Percentiles rank a stretch among this genome's conserved stretches.
These are phyloP conservation scores for Trichopoda pennipes DNA, from an alignment of 2,888 invertebrate genomes.

Conservation along the genomic window DNA sequence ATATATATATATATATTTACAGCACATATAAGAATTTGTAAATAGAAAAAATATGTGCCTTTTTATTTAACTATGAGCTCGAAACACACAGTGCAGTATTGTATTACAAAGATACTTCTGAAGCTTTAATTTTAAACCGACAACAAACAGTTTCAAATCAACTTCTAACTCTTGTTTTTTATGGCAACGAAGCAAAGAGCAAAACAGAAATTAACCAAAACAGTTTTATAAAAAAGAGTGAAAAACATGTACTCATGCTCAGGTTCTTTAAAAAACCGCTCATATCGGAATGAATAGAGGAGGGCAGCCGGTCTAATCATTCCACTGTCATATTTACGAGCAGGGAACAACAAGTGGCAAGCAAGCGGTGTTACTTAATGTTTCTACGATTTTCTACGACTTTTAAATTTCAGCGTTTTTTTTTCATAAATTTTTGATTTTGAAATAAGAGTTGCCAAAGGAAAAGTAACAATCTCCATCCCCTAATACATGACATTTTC, in stretches of 20 bases:
- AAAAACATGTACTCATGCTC: conserved; percentile 21
- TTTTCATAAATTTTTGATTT: neutral
- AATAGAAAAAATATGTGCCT: neutral
- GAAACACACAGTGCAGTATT: conserved; percentile 1
- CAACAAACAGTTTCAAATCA: neutral
- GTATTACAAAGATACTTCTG: conserved; percentile 29
- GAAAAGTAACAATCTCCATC: too few species aligned
- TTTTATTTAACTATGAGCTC: neutral
- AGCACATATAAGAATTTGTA: neutral
- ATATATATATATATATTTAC: neutral
- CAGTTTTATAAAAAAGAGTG: conserved; percentile 19
- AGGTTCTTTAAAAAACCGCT: conserved; percentile 11
- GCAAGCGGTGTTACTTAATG: neutral
- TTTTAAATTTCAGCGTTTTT: neutral
- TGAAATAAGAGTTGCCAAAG: neutral
- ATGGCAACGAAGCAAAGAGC: neutral
- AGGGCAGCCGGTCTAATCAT: neutral
- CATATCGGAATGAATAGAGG: conserved; percentile 6
- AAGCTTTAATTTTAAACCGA: conserved; percentile 10
- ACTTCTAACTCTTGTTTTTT: conserved; percentile 3
- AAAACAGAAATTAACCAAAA: neutral
- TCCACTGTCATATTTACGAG: neutral
- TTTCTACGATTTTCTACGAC: neutral
- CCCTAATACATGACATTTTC: too few species aligned
- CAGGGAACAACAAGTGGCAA: conserved; percentile 49